A percentile compares a stretch with the other conserved stretches of the same genome.
Evolutionary conservation across 2,888 invertebrate species (phyloP).

Genomic region (Theretra japonica): DNA sequence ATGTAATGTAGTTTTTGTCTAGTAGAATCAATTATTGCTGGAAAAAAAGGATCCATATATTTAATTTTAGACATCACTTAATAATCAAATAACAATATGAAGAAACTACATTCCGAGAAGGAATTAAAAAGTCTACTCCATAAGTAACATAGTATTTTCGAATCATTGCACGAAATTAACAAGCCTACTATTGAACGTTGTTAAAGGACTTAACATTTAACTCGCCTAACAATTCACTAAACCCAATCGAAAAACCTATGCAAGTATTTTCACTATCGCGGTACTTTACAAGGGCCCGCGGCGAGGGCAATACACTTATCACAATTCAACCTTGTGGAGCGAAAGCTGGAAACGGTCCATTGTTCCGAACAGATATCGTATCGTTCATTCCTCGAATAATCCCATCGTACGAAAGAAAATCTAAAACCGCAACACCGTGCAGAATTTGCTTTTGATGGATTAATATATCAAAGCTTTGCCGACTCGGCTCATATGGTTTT

Average conservation of each 20-base stretch:
- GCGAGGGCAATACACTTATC: constrained; percentile 29
- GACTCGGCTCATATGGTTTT: constrained; percentile 25
- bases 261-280: constrained; percentile 24
- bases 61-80: too few relatives aligned
- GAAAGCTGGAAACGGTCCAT: constrained; percentile 52
- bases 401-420: constrained; percentile 43
- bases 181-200: neutral
- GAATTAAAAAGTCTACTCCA: too few relatives aligned
- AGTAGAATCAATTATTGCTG: too few relatives aligned
- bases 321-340: constrained; percentile 43
- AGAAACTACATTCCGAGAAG: too few relatives aligned
- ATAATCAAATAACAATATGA: too few relatives aligned
- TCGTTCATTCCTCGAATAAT: constrained; percentile 47
- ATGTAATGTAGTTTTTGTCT: too few relatives aligned
- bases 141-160: too few relatives aligned
- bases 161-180: too few relatives aligned
- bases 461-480: constrained; percentile 23
- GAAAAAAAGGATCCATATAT: too few relatives aligned
- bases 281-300: constrained; percentile 24
- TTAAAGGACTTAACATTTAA: neutral
- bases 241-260: neutral
- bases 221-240: neutral
- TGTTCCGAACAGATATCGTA: constrained; percentile 53
- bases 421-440: constrained; percentile 33
- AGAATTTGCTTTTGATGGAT: constrained; percentile 33